Evolutionary conservation across 2,113 vertebrate genomes (phyloP).

Genomic region (Balaeniceps rex): DNA sequence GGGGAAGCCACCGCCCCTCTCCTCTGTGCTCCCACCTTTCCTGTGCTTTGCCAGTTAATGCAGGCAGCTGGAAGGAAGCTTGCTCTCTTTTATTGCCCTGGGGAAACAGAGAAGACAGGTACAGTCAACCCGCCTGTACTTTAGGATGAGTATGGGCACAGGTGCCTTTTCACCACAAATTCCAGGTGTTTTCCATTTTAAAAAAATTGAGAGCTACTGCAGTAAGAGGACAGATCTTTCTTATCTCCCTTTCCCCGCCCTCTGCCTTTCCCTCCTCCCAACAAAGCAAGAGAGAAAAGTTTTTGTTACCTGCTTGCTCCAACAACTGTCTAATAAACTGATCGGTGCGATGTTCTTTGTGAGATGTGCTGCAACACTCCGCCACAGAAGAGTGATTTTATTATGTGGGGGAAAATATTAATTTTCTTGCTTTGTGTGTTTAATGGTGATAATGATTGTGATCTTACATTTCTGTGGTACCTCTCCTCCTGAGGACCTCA

Average conservation of each 20-base stretch:
- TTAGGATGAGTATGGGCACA: neutral
- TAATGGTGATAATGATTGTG: neutral
- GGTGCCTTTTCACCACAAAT: neutral
- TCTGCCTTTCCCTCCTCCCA: neutral
- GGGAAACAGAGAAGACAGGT: neutral
- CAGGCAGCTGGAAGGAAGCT: neutral
- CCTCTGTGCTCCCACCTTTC: neutral
- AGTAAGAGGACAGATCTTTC: neutral
- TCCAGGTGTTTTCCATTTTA: neutral
- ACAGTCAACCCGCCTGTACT: neutral
- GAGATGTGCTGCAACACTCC: neutral
- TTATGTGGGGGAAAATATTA: neutral
- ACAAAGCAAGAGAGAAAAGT: neutral
- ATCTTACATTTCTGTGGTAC: neutral
- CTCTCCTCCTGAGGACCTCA: neutral
- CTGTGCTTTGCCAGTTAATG: neutral
- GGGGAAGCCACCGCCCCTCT: accelerated
- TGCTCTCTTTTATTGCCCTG: neutral
- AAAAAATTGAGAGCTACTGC: neutral
- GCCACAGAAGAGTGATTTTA: neutral
- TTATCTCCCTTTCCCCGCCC: neutral
- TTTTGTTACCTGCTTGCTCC: neutral
- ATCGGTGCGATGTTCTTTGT: neutral
- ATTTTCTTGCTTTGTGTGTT: neutral
- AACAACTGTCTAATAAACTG: neutral